Conservation (phyloP, 2,113 vertebrate genomes). For the Pelodiscus sinensis region DNA sequence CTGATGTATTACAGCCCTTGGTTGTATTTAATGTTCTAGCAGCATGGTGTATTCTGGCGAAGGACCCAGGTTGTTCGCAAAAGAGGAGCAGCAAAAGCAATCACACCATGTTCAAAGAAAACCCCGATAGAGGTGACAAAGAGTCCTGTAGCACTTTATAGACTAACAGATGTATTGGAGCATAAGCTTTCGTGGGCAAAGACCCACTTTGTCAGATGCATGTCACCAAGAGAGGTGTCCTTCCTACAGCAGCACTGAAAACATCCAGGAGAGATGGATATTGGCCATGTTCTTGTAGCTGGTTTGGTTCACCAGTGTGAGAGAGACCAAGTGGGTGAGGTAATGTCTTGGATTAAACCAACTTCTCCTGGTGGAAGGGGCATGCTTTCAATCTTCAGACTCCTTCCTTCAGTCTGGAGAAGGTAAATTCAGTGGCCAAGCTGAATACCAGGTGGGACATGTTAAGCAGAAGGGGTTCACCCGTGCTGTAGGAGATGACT, state of each 20-base stretch:
- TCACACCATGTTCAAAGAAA: background rate
- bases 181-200: too few species aligned
- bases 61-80: background rate
- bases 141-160: too few species aligned
- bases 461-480: background rate
- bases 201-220: too few species aligned
- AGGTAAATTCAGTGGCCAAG: background rate
- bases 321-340: background rate
- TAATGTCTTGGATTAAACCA: background rate
- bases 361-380: background rate
- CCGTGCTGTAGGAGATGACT: background rate
- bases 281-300: background rate
- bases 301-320: background rate
- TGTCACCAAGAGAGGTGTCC: background rate
- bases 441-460: background rate
- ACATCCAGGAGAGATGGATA: background rate
- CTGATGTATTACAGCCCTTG: background rate
- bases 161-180: too few species aligned
- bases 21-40: background rate
- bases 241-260: background rate
- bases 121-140: background rate
- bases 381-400: background rate
- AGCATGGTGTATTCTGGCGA: background rate
- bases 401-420: background rate
- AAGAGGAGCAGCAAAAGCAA: background rate